Evolutionary conservation across 2,888 invertebrate genomes (phyloP), one percentile per base, ranked within the genome.

Genomic region (Caenorhabditis sp.): DNA sequence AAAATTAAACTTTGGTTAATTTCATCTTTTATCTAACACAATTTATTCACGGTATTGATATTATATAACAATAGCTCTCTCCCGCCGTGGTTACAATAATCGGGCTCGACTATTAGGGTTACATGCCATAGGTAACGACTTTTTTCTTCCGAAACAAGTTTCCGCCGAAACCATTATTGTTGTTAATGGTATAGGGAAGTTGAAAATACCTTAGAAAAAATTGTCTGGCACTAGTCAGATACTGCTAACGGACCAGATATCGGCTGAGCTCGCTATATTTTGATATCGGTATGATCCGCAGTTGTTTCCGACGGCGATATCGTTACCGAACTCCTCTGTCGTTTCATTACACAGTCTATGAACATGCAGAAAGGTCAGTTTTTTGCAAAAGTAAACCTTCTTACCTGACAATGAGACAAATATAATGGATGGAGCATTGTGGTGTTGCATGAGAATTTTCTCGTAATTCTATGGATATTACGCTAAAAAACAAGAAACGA

Each of bases 401-500:
- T 20, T n/a, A n/a, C n/a, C n/a, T n/a, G n/a, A n/a, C n/a, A n/a
- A n/a, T n/a, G n/a, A 22, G 24, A 5, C 5, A 51, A 51, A 51
- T 5, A n/a, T n/a, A 58, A 69, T 51, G 40, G 47, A 50, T 3
- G 28, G 35, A 18, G 22, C 5, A 61, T n/a, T 64, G 64, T 72
- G 64, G 64, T 72, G 64, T 65, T 64, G 64, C 64, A 72, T 72
- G 72, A 64, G 72, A 72, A 72, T 72, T 72, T 56, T 64, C 65
- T 64, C 72, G 72, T 72, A 64, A 64, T 64, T 65, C 64, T n/a
- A n/a, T n/a, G n/a, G n/a, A n/a, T n/a, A n/a, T n/a, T n/a, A n/a
- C n/a, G n/a, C n/a, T n/a, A n/a, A n/a, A n/a, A n/a, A n/a, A n/a
- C n/a, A n/a, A n/a, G n/a, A n/a, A n/a, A n/a, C n/a, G n/a, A 15